Conservation (phyloP, 2,888 invertebrate species). For the Conops quadrifasciatus region DNA sequence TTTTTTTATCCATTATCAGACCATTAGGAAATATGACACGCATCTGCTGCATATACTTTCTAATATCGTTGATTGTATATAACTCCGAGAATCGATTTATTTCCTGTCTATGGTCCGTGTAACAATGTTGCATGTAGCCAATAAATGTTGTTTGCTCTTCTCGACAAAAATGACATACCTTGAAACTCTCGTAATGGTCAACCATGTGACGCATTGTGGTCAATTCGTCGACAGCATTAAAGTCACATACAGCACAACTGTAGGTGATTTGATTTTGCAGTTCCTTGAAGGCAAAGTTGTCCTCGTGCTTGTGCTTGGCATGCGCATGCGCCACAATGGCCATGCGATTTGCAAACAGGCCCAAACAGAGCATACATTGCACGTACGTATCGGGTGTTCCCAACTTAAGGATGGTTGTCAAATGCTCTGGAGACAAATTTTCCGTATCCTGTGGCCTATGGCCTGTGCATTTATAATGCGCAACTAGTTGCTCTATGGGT, state of each 20-base stretch:
- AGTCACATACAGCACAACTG: slow-evolving; percentile 66
- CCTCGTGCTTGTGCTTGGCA: slow-evolving; percentile 43
- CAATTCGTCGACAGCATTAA: slow-evolving; percentile 57
- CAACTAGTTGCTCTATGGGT: slow-evolving; percentile 38
- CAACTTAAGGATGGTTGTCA: slow-evolving; percentile 45
- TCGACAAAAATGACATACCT: slow-evolving; percentile 50
- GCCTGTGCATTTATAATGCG: slow-evolving; percentile 44
- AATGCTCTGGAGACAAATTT: slow-evolving; percentile 42
- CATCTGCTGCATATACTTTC: slow-evolving; percentile 50
- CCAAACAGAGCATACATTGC: slow-evolving; percentile 54
- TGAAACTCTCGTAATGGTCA: slow-evolving; percentile 54
- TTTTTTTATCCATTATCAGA: slow-evolving; percentile 53
- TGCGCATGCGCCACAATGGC: slow-evolving; percentile 52
- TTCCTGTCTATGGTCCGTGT: slow-evolving; percentile 47
- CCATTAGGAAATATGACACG: slow-evolving; percentile 58
- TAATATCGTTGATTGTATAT: slow-evolving; percentile 46
- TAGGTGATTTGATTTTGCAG: slow-evolving; percentile 60
- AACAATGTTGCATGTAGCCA: slow-evolving; percentile 57
- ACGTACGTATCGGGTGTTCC: slow-evolving; percentile 48
- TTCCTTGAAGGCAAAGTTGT: slow-evolving; percentile 50
- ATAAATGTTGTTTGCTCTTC: slow-evolving; percentile 47
- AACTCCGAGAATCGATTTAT: slow-evolving; percentile 46
- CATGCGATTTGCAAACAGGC: slow-evolving; percentile 51
- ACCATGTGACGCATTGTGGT: slow-evolving; percentile 64
- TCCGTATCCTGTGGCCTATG: slow-evolving; percentile 56